phyloP scores from a whole-genome alignment of 2,113 vertebrate genomes.

The Parotia lawesii region DNA sequence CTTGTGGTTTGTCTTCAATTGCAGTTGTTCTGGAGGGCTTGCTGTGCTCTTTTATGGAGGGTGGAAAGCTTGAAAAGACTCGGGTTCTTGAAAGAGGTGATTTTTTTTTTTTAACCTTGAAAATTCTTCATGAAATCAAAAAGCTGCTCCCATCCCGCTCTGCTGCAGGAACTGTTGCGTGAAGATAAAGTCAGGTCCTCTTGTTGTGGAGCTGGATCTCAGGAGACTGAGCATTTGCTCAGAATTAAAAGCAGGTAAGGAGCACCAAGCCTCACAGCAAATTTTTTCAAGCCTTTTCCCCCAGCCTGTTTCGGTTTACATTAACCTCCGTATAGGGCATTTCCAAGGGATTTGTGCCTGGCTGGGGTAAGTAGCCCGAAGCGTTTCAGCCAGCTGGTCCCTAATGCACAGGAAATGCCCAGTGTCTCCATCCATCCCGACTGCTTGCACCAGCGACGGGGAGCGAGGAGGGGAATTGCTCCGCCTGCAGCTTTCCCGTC shows the following conservation, averaged over 20 bases:
- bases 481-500: not conserved
- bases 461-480: not conserved
- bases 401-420: constrained; percentile 65
- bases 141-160: not conserved
- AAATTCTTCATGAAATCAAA: not conserved
- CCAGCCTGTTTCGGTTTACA: not conserved
- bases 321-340: not conserved
- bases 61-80: not conserved
- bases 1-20: not conserved
- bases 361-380: constrained; percentile 42
- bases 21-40: not conserved
- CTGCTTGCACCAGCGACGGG: not conserved
- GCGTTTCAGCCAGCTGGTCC: constrained; percentile 7
- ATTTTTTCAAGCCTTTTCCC: not conserved
- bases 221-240: not conserved
- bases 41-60: not conserved
- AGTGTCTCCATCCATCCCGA: constrained; percentile 20
- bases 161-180: constrained; percentile 10
- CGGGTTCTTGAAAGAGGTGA: not conserved
- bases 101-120: not conserved
- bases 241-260: not conserved
- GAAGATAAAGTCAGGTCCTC: constrained; percentile 54
- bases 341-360: constrained; percentile 54
- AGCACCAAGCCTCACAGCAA: not conserved
- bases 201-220: constrained; percentile 46